Conservation (phyloP, 2,797 vertebrate species). For the Pangasius krempfi region DNA sequence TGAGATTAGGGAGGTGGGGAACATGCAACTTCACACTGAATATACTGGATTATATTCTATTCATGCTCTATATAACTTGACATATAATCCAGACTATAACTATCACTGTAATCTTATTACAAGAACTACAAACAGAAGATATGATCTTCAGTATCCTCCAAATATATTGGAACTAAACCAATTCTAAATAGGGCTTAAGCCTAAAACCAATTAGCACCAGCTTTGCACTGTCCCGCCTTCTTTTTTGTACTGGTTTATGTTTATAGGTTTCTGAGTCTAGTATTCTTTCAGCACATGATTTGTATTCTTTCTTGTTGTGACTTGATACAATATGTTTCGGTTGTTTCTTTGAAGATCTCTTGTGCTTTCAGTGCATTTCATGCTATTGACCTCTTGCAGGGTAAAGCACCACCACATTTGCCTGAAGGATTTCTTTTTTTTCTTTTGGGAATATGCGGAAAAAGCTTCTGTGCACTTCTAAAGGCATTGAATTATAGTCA, state of each 20-base stretch:
- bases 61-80: not conserved
- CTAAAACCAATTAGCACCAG: not conserved
- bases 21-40: not conserved
- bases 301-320: not conserved
- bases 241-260: not conserved
- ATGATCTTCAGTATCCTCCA: not conserved
- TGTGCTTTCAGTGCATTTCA: not conserved
- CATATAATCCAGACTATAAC: not conserved
- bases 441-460: not conserved
- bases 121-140: not conserved
- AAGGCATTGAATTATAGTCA: not conserved
- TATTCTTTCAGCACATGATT: not conserved
- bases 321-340: not conserved
- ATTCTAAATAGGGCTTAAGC: not conserved
- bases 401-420: not conserved
- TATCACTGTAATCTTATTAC: not conserved
- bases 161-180: not conserved
- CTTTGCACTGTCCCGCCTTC: not conserved
- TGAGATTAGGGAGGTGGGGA: slow-evolving; percentile 53
- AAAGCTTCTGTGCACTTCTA: not conserved
- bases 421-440: not conserved
- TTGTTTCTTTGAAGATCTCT: not conserved
- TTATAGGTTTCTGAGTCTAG: not conserved
- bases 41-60: not conserved
- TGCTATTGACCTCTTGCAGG: not conserved